Evolutionary conservation across 2,888 invertebrate genomes (phyloP), one percentile per base, ranked within the genome.

Genomic region (Eumerus sabulonum): DNA sequence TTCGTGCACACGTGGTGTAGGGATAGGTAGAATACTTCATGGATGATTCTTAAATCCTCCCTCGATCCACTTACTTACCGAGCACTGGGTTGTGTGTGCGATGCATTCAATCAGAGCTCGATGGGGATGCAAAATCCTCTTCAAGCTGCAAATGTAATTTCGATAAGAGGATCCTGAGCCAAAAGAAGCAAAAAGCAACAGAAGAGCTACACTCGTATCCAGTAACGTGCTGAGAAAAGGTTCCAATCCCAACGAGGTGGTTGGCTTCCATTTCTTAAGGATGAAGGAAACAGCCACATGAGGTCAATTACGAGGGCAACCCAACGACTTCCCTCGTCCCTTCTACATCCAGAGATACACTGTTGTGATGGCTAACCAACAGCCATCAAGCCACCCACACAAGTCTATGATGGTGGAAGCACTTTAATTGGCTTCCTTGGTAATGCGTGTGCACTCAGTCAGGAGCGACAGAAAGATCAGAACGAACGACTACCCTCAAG

Each of bases 381-480:
- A 67, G 45, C 56, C 45, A 54, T n/a, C 27, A 7, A 7, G 27
- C 40, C 62, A 40, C 40, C 11, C 40, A 40, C 27, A 2, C 5
- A 48, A 68, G 53, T 63, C 68, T 59, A 63, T 63, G 63, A 79
- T 74, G 60, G 68, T 60, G 63, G 54, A 64, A n/a, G n/a, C 56
- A 53, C 70, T 64, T 64, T 79, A 60, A 79, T 79, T 79, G 79
- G 79, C 70, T 79, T 74, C 64, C 64, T 54, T 45, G 48, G 38
- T 47, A 62, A 56, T 57, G 53, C 53, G 16, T 48, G 59, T 44
- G 48, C 57, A 70, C 45, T 45, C 53, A 27, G 16, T 45, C 53
- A 27, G 16, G 56, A 13, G 40, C 27, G 44, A 50, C 27, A 63
- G n/a, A 53, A 54, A 57, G 42, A 70, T 68, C 42, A 36, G 35